phyloP scores from a whole-genome alignment of 2,113 vertebrate species.

The Centropus unirufus region DNA sequence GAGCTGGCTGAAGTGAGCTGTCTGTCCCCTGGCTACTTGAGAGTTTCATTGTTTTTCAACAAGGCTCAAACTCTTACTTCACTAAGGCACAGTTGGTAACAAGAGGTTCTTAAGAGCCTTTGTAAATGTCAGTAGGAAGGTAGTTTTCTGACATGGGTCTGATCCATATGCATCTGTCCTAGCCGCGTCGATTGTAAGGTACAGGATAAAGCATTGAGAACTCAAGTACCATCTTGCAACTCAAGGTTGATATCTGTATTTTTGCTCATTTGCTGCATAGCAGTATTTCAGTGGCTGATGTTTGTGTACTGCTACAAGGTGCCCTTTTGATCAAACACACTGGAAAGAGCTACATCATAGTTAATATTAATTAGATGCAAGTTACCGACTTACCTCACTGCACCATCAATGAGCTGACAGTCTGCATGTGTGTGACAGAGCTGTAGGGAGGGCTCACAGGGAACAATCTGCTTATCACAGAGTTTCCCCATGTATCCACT shows the following conservation, averaged over 20 bases:
- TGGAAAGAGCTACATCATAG: background rate
- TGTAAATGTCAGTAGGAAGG: background rate
- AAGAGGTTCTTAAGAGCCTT: background rate
- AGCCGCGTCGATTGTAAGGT: background rate
- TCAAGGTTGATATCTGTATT: background rate
- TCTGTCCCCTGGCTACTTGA: background rate
- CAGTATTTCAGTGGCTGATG: background rate
- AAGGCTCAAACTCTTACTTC: background rate
- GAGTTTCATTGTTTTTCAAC: background rate
- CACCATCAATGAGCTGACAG: slow-evolving; percentile 79
- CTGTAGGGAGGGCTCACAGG: slow-evolving; percentile 75
- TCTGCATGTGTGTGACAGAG: slow-evolving; percentile 87
- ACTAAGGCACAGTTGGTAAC: background rate
- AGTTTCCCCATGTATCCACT: slow-evolving; percentile 75
- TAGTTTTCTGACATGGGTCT: background rate
- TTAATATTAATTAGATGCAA: background rate
- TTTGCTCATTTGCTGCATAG: background rate
- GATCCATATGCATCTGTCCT: background rate
- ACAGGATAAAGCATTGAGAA: background rate
- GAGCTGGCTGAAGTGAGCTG: background rate
- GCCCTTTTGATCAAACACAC: background rate
- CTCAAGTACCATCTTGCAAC: background rate
- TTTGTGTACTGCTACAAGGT: background rate
- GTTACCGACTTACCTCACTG: slow-evolving; percentile 73
- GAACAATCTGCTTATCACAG: slow-evolving; percentile 78